Evolutionary conservation across 2,888 invertebrate genomes (phyloP).

Genomic region (Salticus scenicus): DNA sequence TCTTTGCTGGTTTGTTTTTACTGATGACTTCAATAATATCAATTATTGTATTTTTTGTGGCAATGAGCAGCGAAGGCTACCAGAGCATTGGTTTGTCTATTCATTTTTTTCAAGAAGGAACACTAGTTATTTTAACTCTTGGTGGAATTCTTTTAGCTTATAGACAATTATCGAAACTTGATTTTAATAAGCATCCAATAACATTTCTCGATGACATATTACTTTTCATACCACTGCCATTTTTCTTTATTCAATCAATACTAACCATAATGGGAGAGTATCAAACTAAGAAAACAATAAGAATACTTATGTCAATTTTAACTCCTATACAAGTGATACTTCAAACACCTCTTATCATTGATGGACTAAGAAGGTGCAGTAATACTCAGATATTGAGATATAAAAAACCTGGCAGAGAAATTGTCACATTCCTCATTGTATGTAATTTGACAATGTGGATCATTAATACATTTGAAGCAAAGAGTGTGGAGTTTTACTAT

Average conservation of each 20-base stretch:
- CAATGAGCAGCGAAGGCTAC: conserved; percentile 77
- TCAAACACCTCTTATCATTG: conserved; percentile 85
- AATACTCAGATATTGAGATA: conserved; percentile 81
- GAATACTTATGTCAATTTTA: conserved; percentile 60
- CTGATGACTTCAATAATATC: conserved; percentile 79
- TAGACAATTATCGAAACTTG: conserved; percentile 81
- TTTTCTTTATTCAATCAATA: conserved; percentile 83
- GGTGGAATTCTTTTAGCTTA: conserved; percentile 81
- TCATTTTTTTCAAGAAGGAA: conserved; percentile 77
- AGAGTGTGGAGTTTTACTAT: conserved; percentile 79
- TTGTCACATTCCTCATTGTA: conserved; percentile 85
- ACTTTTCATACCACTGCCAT: conserved; percentile 83
- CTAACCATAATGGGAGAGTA: conserved; percentile 75
- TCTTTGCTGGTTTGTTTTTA: conserved; percentile 83
- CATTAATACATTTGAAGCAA: conserved; percentile 83
- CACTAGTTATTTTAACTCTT: conserved; percentile 79
- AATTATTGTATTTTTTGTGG: conserved; percentile 81
- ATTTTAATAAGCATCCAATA: conserved; percentile 80
- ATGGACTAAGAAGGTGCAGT: conserved; percentile 83
- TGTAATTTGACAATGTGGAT: conserved; percentile 87
- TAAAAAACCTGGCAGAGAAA: conserved; percentile 84
- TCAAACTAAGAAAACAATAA: conserved; percentile 17
- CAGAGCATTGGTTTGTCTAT: conserved; percentile 70
- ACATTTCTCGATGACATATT: conserved; percentile 83
- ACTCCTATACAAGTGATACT: conserved; percentile 81